These are phyloP conservation scores for Tapera naevia DNA, from an alignment of 2,797 vertebrate genomes.

Conservation along the genomic window DNA sequence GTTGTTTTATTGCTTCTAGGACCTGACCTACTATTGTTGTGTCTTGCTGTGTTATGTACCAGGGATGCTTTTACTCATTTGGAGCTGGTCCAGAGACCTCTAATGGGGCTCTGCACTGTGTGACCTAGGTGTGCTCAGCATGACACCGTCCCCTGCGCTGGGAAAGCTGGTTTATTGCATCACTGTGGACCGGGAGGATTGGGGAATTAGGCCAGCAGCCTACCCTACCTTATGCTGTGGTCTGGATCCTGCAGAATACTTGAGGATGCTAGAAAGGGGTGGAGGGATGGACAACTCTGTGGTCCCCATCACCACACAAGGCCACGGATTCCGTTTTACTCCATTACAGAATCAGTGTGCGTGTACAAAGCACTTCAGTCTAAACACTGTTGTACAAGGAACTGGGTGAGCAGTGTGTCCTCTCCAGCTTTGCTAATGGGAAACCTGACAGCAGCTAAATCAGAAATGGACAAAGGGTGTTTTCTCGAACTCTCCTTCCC, in stretches of 20 bases:
- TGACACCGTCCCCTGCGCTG: neutral
- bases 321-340: neutral
- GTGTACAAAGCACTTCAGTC: neutral
- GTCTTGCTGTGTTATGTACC: neutral
- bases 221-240: fast-evolving
- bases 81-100: slow-evolving; percentile 28
- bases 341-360: fast-evolving
- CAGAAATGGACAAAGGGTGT: neutral
- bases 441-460: neutral
- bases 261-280: neutral
- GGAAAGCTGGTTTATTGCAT: neutral
- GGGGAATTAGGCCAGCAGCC: neutral
- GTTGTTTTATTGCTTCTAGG: slow-evolving; percentile 56
- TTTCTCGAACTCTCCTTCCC: neutral
- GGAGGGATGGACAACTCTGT: neutral
- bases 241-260: neutral
- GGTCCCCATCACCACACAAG: neutral
- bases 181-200: neutral
- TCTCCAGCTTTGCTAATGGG: neutral
- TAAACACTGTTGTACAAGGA: neutral
- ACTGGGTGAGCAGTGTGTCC: neutral
- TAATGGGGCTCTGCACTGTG: neutral
- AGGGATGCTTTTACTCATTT: slow-evolving; percentile 39
- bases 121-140: slow-evolving; percentile 36
- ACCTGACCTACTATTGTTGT: slow-evolving; percentile 23